Evolutionary conservation across 2,888 invertebrate species (phyloP).

Genomic region (Leptothorax acervorum): DNA sequence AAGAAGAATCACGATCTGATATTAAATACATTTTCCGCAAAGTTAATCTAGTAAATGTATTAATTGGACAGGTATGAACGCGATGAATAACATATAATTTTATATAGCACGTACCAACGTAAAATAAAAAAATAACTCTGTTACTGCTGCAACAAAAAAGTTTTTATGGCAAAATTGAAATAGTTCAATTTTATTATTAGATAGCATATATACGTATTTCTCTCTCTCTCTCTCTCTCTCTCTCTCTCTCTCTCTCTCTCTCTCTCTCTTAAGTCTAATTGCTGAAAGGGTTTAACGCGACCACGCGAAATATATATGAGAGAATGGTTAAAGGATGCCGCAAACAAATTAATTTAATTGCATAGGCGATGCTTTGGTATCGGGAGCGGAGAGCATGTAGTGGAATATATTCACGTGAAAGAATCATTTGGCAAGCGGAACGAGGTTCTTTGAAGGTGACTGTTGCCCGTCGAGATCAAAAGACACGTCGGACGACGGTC

Average conservation of each 20-base stretch:
- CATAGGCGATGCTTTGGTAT: neutral
- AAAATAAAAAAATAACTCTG: neutral
- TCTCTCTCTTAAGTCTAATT: neutral
- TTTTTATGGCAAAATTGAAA: conserved; percentile 8
- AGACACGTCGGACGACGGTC: conserved; percentile 39
- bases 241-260: neutral
- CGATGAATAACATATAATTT: neutral
- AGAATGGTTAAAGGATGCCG: conserved; percentile 11
- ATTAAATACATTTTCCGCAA: neutral
- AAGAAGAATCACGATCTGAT: conserved; percentile 18
- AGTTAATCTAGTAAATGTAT: conserved; percentile 14
- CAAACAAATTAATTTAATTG: conserved; percentile 34
- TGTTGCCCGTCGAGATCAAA: conserved; percentile 46
- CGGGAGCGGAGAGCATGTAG: neutral
- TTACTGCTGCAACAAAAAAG: neutral
- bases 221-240: neutral
- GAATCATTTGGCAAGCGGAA: conserved; percentile 41
- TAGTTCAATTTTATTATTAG: neutral
- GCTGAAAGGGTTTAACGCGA: neutral
- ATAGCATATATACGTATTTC: neutral
- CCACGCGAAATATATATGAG: conserved; percentile 3
- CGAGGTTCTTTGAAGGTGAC: conserved; percentile 46
- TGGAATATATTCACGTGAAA: conserved; percentile 43
- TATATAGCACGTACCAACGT: neutral
- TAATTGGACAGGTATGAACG: neutral